Evolutionary conservation across 2,888 invertebrate species (phyloP).

Genomic region (Macropis europaea): DNA sequence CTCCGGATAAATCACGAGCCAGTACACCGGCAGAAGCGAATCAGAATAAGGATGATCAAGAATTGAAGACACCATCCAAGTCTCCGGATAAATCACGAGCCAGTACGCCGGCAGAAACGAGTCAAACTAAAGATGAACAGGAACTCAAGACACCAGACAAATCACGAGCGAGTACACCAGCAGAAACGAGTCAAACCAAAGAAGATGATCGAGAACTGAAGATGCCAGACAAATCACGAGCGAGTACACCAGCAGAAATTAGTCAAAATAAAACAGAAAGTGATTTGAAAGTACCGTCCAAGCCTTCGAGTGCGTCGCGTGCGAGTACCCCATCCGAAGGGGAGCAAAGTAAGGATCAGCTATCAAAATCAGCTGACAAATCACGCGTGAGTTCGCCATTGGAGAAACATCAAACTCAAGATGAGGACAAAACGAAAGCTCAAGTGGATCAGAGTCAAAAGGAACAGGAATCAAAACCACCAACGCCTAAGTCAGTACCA

Average conservation of each 20-base stretch:
- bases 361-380: not conserved
- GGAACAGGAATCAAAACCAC: not conserved
- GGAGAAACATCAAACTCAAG: not conserved
- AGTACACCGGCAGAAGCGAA: not conserved
- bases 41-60: not conserved
- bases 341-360: too few relatives aligned
- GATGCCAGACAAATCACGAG: slow-evolving; percentile 3
- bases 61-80: not conserved
- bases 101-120: not conserved
- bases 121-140: not conserved
- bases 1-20: slow-evolving; percentile 22
- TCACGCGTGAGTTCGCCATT: not conserved
- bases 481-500: too few relatives aligned
- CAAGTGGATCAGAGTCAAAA: not conserved
- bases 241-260: not conserved
- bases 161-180: slow-evolving; percentile 7
- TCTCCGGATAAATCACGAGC: not conserved
- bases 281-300: not conserved
- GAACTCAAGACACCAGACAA: slow-evolving; percentile 5
- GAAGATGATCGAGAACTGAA: too few relatives aligned
- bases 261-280: not conserved
- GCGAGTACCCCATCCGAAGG: too few relatives aligned
- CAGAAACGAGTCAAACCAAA: not conserved
- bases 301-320: not conserved
- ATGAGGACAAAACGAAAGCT: not conserved